A percentile compares a stretch with the other conserved stretches of the same genome.
Conservation (phyloP, 2,888 invertebrate species). For the Drosophila diplacantha region DNA sequence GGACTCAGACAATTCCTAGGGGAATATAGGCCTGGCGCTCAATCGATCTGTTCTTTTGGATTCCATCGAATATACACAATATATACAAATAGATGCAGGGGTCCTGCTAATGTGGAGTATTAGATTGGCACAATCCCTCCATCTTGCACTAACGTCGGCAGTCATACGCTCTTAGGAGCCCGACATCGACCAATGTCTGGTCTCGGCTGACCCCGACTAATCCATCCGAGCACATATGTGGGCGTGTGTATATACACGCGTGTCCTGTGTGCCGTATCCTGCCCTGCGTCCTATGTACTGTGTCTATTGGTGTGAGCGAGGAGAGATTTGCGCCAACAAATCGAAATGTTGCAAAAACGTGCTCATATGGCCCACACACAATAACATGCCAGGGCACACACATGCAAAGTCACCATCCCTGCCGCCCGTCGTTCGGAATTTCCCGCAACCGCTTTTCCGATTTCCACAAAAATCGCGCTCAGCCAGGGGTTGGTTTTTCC, state of each 20-base stretch:
- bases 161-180: conserved; percentile 5
- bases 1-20: neutral
- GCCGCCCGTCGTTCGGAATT: conserved; percentile 24
- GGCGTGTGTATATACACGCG: conserved; percentile 50
- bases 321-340: conserved; percentile 57
- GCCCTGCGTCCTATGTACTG: conserved; percentile 30
- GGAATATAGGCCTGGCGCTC: neutral
- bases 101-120: neutral
- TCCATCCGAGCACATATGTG: conserved; percentile 57
- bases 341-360: conserved; percentile 72
- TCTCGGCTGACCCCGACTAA: conserved; percentile 43
- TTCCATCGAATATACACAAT: neutral
- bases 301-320: conserved; percentile 36
- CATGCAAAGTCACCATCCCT: conserved; percentile 49
- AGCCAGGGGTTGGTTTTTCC: conserved; percentile 71
- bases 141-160: conserved; percentile 10
- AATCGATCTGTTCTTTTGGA: neutral
- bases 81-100: neutral
- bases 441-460: conserved; percentile 46
- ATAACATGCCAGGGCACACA: conserved; percentile 27
- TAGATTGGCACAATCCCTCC: neutral
- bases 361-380: conserved; percentile 60
- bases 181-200: conserved; percentile 32
- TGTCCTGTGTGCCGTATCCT: conserved; percentile 23
- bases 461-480: conserved; percentile 46